Conservation (phyloP, 2,888 invertebrate species). For the Cheilosia urbana region DNA sequence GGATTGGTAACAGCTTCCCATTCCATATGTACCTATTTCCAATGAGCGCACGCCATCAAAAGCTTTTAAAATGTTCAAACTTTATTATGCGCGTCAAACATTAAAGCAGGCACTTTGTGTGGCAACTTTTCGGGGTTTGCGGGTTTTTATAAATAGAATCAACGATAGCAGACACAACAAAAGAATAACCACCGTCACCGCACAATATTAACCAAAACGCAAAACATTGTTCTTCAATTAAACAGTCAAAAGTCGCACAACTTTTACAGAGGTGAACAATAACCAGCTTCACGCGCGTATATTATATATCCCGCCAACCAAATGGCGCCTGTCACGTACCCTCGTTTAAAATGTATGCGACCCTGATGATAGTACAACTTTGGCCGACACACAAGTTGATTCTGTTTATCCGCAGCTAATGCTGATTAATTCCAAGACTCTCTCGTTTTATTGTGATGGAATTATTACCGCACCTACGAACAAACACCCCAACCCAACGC, state of each 20-base stretch:
- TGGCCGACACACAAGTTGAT: slow-evolving; percentile 41
- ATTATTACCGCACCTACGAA: slow-evolving; percentile 44
- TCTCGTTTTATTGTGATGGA: slow-evolving; percentile 47
- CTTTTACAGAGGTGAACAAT: slow-evolving; percentile 7
- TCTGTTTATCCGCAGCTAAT: slow-evolving; percentile 69
- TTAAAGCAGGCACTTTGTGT: too few species aligned
- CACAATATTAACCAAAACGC: neutral
- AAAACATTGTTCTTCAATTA: slow-evolving; percentile 54
- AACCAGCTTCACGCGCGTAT: slow-evolving; percentile 7
- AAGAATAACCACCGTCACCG: neutral
- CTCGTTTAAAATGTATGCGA: slow-evolving; percentile 43
- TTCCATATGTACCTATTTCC: too few species aligned
- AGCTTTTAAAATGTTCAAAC: too few species aligned
- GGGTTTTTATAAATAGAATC: neutral
- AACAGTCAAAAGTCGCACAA: slow-evolving; percentile 38
- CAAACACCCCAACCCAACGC: neutral
- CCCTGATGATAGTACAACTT: neutral
- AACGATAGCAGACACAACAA: neutral
- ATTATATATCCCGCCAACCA: slow-evolving; percentile 3
- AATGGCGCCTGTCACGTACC: neutral
- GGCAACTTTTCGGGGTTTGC: too few species aligned
- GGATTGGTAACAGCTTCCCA: too few species aligned
- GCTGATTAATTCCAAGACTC: slow-evolving; percentile 66
- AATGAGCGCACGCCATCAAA: too few species aligned
- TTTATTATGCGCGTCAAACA: too few species aligned